A percentile compares a stretch with the other conserved stretches of the same genome.
phyloP scores from a whole-genome alignment of 2,113 vertebrate species.

The Gobius niger region DNA sequence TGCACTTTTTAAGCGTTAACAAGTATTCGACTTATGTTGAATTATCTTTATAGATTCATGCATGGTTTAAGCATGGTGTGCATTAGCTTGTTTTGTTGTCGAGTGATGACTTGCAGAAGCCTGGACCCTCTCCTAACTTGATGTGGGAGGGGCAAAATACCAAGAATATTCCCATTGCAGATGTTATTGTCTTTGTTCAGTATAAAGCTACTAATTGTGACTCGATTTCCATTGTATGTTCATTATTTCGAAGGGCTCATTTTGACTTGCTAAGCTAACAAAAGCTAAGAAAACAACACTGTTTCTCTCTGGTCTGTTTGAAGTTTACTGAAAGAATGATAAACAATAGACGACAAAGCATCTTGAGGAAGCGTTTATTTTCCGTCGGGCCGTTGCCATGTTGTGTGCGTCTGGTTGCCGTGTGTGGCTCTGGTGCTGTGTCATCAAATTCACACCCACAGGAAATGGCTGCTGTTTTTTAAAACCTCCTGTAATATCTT shows the following conservation, averaged over 20 bases:
- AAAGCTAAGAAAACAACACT: neutral
- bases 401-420: constrained; percentile 40
- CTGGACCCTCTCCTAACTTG: neutral
- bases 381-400: constrained; percentile 39
- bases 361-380: constrained; percentile 11
- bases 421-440: constrained; percentile 48
- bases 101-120: neutral
- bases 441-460: constrained; percentile 43
- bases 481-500: constrained; percentile 21
- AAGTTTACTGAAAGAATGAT: neutral
- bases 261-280: too few species aligned
- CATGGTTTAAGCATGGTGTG: constrained; percentile 63
- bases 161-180: neutral
- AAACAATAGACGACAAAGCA: neutral
- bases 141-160: neutral
- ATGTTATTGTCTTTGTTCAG: neutral
- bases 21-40: constrained; percentile 13
- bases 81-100: neutral
- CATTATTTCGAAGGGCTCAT: too few species aligned
- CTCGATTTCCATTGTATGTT: too few species aligned
- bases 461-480: constrained; percentile 38
- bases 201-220: neutral
- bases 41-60: constrained; percentile 15
- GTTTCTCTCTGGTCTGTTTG: neutral
- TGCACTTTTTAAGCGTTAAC: too few species aligned